Conservation (phyloP, 2,113 vertebrate species). For the Prinia subflava region DNA sequence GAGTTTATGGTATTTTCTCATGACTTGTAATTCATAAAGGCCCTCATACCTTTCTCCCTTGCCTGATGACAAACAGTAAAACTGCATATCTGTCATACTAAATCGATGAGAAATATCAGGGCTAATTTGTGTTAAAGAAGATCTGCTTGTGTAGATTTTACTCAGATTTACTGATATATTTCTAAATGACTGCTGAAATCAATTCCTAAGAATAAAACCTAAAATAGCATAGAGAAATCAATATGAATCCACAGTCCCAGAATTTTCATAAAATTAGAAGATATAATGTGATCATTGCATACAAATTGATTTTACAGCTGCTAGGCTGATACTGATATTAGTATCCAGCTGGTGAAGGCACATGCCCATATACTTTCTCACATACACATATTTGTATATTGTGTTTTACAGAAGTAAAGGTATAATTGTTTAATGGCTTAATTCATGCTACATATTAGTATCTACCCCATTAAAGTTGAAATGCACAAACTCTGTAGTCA, state of each 20-base stretch:
- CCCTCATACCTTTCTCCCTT: background rate
- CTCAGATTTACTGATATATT: slow-evolving; percentile 4
- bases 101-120: slow-evolving; percentile 53
- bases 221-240: slow-evolving; percentile 53
- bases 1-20: slow-evolving; percentile 17
- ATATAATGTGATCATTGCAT: background rate
- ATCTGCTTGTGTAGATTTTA: slow-evolving; percentile 36
- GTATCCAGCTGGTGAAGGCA: background rate
- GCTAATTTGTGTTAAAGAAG: slow-evolving; percentile 58
- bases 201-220: slow-evolving; percentile 45
- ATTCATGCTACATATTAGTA: background rate
- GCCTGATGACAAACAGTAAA: background rate
- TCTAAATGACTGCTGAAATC: slow-evolving; percentile 29
- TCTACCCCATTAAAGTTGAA: background rate
- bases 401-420: background rate
- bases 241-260: slow-evolving; percentile 16
- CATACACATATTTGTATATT: background rate
- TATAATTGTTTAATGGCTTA: background rate
- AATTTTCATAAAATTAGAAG: slow-evolving; percentile 49
- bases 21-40: slow-evolving; percentile 40
- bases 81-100: background rate
- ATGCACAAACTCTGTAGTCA: background rate
- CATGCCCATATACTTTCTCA: background rate
- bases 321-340: background rate
- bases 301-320: background rate